Conservation (phyloP, 2,113 vertebrate genomes). For the Bombycilla garrulus region DNA sequence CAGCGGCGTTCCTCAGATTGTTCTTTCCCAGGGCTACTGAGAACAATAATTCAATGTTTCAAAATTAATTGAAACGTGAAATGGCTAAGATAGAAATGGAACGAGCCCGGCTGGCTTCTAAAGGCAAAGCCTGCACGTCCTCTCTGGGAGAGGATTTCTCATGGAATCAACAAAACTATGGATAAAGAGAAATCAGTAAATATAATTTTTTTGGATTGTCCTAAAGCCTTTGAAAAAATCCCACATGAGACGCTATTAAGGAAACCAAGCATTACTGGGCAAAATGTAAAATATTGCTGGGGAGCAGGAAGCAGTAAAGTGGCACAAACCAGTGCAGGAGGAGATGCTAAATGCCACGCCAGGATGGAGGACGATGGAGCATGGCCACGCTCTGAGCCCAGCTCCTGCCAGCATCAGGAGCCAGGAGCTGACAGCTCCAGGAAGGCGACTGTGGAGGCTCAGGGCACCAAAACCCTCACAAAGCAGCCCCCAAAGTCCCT, state of each 20-base stretch:
- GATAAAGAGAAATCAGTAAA: constrained; percentile 38
- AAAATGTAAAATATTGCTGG: not conserved
- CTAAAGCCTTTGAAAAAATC: constrained; percentile 46
- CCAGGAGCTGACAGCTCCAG: fast-evolving
- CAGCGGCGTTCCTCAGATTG: not conserved
- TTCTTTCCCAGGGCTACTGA: not conserved
- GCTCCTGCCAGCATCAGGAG: not conserved
- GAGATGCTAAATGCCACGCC: not conserved
- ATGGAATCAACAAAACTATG: constrained; percentile 23
- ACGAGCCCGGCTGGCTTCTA: not conserved
- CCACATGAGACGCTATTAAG: not conserved
- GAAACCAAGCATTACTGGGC: not conserved
- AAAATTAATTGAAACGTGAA: constrained; percentile 26
- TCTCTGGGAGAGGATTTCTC: not conserved
- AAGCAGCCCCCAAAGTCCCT: not conserved
- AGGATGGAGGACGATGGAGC: not conserved
- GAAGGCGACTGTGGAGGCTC: not conserved
- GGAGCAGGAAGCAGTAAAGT: not conserved
- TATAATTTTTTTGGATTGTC: constrained; percentile 32
- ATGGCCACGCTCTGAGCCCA: fast-evolving
- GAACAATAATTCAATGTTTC: not conserved
- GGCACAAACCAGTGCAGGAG: not conserved
- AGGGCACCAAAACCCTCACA: not conserved
- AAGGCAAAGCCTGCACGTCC: not conserved
- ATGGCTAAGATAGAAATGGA: not conserved